Conservation (phyloP, 2,888 invertebrate genomes). For the Drosophila prostipennis region DNA sequence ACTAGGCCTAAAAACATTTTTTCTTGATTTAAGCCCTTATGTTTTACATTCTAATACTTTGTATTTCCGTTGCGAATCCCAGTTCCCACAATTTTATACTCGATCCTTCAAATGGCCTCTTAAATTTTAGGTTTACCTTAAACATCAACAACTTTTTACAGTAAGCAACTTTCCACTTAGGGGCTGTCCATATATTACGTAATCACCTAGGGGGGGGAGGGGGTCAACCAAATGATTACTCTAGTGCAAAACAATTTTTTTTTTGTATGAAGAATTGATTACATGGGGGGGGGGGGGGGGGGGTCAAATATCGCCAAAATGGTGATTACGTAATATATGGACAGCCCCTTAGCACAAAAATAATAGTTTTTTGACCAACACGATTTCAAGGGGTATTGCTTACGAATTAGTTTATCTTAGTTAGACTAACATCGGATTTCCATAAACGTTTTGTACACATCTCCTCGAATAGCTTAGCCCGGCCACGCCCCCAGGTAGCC, state of each 20-base stretch:
- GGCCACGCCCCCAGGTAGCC: conserved; percentile 53
- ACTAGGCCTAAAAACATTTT: conserved; percentile 30
- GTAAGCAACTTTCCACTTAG: conserved; percentile 43
- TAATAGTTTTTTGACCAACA: conserved; percentile 39
- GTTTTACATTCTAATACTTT: conserved; percentile 78
- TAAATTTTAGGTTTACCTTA: conserved; percentile 55
- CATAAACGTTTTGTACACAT: conserved; percentile 60
- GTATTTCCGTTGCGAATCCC: conserved; percentile 72
- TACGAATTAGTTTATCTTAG: conserved; percentile 51
- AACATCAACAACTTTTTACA: conserved; percentile 79
- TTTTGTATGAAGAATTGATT: too few species aligned
- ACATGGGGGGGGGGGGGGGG: too few species aligned
- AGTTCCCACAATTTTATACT: conserved; percentile 8
- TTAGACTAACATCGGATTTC: conserved; percentile 28
- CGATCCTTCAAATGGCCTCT: conserved; percentile 21
- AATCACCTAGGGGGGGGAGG: too few species aligned
- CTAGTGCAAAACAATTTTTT: too few species aligned
- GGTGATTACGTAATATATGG: too few species aligned
- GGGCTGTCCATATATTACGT: too few species aligned
- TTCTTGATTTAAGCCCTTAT: conserved; percentile 29
- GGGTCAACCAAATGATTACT: too few species aligned
- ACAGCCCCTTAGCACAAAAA: conserved; percentile 38
- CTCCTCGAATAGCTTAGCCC: conserved; percentile 35
- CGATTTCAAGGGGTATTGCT: conserved; percentile 55
- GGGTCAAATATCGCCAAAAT: too few species aligned